phyloP scores from a whole-genome alignment of 2,797 vertebrate species.

The Coreius guichenoti region DNA sequence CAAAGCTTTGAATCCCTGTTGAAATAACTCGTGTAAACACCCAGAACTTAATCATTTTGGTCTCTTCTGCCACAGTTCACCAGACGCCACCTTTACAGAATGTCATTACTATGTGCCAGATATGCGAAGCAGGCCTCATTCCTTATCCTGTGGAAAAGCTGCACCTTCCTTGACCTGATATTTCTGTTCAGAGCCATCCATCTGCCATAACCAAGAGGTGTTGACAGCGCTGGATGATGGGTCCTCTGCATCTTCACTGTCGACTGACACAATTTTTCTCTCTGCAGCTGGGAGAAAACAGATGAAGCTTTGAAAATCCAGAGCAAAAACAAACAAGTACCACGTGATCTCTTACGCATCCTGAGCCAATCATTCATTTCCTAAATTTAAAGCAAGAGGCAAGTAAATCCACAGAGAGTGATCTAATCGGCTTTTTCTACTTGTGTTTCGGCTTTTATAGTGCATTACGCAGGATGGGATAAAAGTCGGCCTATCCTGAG shows the following conservation, averaged over 20 bases:
- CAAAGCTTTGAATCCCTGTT: conserved; percentile 7
- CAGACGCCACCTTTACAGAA: conserved; percentile 1
- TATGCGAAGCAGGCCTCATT: neutral
- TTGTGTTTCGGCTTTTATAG: neutral
- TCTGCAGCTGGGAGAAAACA: neutral
- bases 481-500: neutral
- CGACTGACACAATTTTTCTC: neutral
- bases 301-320: conserved; percentile 21
- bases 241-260: conserved; percentile 2
- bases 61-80: neutral
- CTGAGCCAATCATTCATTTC: neutral
- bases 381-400: neutral
- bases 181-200: conserved; percentile 19
- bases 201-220: conserved; percentile 22
- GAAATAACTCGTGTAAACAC: neutral
- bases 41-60: neutral
- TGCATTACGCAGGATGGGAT: neutral
- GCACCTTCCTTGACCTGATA: conserved; percentile 26
- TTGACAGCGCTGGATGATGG: neutral
- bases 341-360: neutral
- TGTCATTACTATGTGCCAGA: neutral
- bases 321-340: conserved; percentile 17
- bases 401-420: neutral
- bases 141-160: conserved; percentile 45
- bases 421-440: too few relatives aligned